phyloP scores from a whole-genome alignment of 2,888 invertebrate genomes.

The Mamestra brassicae region DNA sequence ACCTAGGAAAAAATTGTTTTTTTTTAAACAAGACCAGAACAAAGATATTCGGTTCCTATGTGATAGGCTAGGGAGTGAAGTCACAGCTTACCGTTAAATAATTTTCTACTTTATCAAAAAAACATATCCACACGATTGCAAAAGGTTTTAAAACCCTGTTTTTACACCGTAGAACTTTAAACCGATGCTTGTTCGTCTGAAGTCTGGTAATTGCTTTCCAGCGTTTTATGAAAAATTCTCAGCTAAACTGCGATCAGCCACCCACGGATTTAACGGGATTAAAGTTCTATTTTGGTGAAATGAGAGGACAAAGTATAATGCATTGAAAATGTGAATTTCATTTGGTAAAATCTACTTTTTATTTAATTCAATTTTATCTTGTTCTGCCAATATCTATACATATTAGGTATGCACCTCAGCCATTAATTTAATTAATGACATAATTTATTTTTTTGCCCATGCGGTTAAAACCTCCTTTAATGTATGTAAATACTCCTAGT shows the following conservation, averaged over 20 bases:
- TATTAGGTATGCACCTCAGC: not conserved
- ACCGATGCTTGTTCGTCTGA: constrained; percentile 11
- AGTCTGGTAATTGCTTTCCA: constrained; percentile 32
- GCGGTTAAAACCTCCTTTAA: not conserved
- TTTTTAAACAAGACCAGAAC: too few species aligned
- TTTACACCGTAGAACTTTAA: constrained; percentile 5
- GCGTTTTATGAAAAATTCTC: constrained; percentile 20
- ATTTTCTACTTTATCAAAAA: too few species aligned
- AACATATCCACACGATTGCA: not conserved
- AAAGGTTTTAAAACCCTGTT: not conserved
- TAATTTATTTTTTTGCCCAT: not conserved
- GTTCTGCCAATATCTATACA: not conserved
- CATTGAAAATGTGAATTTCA: not conserved
- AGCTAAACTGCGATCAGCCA: constrained; percentile 12
- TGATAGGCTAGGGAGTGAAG: too few species aligned
- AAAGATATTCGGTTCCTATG: too few species aligned
- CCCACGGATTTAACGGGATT: not conserved
- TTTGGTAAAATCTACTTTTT: too few species aligned
- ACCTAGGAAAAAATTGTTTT: too few species aligned
- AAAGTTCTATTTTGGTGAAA: not conserved
- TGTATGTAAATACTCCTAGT: not conserved
- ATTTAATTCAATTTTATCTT: too few species aligned
- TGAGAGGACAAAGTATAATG: not conserved
- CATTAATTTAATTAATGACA: not conserved
- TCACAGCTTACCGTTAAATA: not conserved